Evolutionary conservation across 2,888 invertebrate genomes (phyloP).

Genomic region (Thecophora atra): DNA sequence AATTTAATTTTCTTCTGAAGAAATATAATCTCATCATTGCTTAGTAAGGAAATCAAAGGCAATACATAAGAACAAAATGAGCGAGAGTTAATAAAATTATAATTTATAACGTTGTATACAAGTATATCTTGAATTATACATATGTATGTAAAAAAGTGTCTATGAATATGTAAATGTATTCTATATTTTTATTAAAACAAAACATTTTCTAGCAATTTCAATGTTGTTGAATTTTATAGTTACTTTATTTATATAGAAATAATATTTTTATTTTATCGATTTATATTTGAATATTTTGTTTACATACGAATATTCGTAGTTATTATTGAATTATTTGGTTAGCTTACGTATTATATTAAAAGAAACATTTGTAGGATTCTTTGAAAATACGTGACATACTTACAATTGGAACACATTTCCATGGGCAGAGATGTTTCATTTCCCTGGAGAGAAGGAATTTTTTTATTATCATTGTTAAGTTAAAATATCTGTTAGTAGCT

Average conservation of each 20-base stretch:
- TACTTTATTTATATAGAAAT: neutral
- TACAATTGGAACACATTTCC: constrained; percentile 85
- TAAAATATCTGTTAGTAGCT: too few relatives aligned
- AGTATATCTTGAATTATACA: too few relatives aligned
- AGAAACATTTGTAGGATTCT: neutral
- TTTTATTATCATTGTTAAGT: neutral
- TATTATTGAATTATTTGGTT: too few relatives aligned
- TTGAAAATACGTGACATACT: constrained; percentile 61
- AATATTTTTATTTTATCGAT: too few relatives aligned
- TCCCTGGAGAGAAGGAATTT: constrained; percentile 70
- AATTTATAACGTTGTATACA: neutral
- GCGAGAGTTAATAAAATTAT: neutral
- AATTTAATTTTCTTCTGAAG: too few relatives aligned
- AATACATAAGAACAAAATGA: too few relatives aligned
- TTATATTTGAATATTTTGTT: too few relatives aligned
- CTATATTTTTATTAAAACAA: neutral
- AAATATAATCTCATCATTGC: too few relatives aligned
- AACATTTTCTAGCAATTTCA: neutral
- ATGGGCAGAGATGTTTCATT: constrained; percentile 84
- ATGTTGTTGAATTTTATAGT: neutral
- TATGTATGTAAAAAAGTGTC: too few relatives aligned
- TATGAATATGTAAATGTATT: neutral
- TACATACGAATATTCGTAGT: too few relatives aligned
- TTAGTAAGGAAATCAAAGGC: too few relatives aligned
- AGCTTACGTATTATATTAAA: neutral